These are phyloP conservation scores for Zygaena filipendulae DNA, from an alignment of 2,888 invertebrate genomes.

Conservation along the genomic window DNA sequence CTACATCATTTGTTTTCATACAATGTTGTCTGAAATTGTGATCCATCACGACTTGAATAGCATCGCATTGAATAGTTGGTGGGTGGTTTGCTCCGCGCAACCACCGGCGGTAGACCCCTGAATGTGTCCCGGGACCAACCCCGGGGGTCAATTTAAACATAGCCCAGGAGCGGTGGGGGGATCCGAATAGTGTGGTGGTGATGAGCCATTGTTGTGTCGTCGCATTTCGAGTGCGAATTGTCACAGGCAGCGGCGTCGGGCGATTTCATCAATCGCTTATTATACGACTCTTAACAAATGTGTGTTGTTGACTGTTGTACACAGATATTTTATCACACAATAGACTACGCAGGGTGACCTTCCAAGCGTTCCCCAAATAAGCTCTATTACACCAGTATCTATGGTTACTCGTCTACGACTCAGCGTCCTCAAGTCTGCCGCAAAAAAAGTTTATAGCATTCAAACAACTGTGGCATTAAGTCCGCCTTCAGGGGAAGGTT, in stretches of 20 bases:
- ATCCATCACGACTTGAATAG: constrained; percentile 58
- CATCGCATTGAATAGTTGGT: constrained; percentile 52
- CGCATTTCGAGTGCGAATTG: constrained; percentile 58
- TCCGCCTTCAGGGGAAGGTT: too few species aligned
- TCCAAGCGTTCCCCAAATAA: too few species aligned
- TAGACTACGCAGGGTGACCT: constrained; percentile 14
- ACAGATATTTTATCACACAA: constrained; percentile 23
- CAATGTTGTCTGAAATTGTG: constrained; percentile 58
- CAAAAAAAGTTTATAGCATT: too few species aligned
- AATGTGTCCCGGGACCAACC: constrained; percentile 28
- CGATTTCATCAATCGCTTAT: constrained; percentile 59
- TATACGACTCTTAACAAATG: constrained; percentile 48
- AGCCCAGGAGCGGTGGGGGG: constrained; percentile 23
- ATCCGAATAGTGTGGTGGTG: constrained; percentile 30
- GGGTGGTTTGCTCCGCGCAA: constrained; percentile 37
- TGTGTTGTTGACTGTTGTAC: constrained; percentile 42
- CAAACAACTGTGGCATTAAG: too few species aligned
- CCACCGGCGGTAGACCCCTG: constrained; percentile 30
- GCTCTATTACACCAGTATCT: too few species aligned
- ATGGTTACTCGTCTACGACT: too few species aligned
- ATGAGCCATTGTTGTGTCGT: constrained; percentile 46
- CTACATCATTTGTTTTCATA: constrained; percentile 51
- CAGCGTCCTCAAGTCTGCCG: too few species aligned
- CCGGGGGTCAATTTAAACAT: constrained; percentile 20
- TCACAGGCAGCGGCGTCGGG: constrained; percentile 46